These are phyloP conservation scores for Periophthalmus modestus DNA, from an alignment of 2,113 vertebrate genomes.

Conservation along the genomic window DNA sequence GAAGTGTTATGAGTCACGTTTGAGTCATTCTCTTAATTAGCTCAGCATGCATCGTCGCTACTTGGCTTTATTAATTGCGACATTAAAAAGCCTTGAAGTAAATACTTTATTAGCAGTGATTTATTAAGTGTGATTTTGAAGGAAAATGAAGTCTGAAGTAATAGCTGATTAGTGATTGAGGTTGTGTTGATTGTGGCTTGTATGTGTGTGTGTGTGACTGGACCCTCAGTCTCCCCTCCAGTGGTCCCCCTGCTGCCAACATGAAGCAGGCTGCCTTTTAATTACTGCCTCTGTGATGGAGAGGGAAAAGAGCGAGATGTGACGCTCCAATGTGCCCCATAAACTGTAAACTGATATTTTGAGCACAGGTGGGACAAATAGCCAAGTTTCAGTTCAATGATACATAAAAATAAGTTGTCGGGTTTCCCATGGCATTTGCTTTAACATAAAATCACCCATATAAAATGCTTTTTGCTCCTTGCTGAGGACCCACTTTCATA, in stretches of 20 bases:
- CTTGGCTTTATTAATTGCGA: constrained; percentile 20
- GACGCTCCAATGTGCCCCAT: constrained; percentile 66
- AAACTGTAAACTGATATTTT: constrained; percentile 67
- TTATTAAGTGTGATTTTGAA: constrained; percentile 20
- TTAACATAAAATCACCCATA: too few relatives aligned
- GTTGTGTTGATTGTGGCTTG: constrained; percentile 14
- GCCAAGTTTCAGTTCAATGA: background rate
- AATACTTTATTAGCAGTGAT: constrained; percentile 19
- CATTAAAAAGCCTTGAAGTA: constrained; percentile 30
- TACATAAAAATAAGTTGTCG: too few relatives aligned
- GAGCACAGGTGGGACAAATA: constrained; percentile 3
- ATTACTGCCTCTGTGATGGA: constrained; percentile 61
- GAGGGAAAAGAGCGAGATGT: constrained; percentile 30
- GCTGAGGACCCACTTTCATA: too few relatives aligned
- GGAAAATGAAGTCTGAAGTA: constrained; percentile 15
- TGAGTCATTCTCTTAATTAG: constrained; percentile 12
- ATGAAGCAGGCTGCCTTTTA: constrained; percentile 68
- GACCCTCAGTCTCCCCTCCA: constrained; percentile 54
- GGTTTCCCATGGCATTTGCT: too few relatives aligned
- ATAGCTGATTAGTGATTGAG: constrained; percentile 23
- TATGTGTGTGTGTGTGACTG: constrained; percentile 42
- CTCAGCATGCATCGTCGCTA: background rate
- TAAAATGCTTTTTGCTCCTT: too few relatives aligned
- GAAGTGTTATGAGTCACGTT: constrained; percentile 21
- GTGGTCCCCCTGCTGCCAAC: constrained; percentile 58